Evolutionary conservation across 2,113 vertebrate species (phyloP).

Genomic region (Chamaea fasciata): DNA sequence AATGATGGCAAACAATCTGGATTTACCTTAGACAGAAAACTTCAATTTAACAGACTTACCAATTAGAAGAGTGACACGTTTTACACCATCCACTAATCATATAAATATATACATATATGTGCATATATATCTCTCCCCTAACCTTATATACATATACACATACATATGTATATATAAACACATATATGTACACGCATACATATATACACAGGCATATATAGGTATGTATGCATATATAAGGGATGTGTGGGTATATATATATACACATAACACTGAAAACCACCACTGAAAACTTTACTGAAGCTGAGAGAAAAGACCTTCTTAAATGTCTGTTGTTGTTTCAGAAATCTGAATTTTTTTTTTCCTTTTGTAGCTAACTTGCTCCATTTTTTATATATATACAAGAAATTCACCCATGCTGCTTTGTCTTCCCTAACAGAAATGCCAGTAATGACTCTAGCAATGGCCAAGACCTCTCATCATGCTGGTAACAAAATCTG

Average conservation of each 20-base stretch:
- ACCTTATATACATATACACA: background rate
- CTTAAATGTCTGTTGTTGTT: background rate
- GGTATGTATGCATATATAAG: background rate
- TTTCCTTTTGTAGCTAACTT: background rate
- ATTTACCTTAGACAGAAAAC: background rate
- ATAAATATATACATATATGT: background rate
- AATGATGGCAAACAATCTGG: background rate
- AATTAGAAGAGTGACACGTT: fast-evolving
- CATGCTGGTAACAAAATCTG: background rate
- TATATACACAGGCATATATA: background rate
- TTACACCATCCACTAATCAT: background rate
- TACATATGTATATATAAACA: fast-evolving
- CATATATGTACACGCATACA: background rate
- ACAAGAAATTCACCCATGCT: background rate
- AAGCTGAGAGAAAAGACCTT: background rate
- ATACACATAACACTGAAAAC: background rate
- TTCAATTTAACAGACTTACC: background rate
- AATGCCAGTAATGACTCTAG: background rate
- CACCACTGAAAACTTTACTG: background rate
- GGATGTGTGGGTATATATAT: too few species aligned
- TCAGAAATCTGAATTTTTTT: background rate
- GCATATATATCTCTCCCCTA: too few species aligned
- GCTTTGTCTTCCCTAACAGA: background rate
- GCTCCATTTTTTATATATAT: background rate
- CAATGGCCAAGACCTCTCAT: background rate